Evolutionary conservation across 2,113 vertebrate genomes (phyloP), one percentile per base, ranked within the genome.

Genomic region (Guaruba guarouba): DNA sequence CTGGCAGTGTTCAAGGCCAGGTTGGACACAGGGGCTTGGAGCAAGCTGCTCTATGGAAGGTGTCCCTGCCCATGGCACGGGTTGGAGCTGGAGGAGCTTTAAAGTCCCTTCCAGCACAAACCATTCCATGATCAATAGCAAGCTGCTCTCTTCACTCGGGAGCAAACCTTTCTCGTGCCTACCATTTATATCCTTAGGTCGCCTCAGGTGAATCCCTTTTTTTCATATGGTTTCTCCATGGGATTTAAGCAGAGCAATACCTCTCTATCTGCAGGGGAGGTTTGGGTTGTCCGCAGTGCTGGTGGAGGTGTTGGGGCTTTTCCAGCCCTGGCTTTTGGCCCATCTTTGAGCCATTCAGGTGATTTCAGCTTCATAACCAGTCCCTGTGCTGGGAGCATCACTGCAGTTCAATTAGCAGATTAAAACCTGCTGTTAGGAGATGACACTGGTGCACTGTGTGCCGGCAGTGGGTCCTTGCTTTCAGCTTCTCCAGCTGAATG

Each of bases 391-490:
- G 77, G 81, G 35, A 75, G 71, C 49, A 3, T 31, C 28, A 33
- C 86, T 88, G 75, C 95, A 62, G 77, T 69, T 64, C 77, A 57
- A 66, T 92, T 71, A 83, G 76, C 80, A 88, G 63, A 91, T 96
- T 43, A 70, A 92, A 95, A 73, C 28, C 57, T 51, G 25, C 41
- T 46, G 23, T 87, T 74, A 87, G 91, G 68, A 63, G 67, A 92
- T 63, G 69, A 78, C 61, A 2, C 23, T n/a, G 79, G 17, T 10
- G 66, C 48, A 41, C 67, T 4, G 3, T 35, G 22, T 39, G 78
- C 43, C 33, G 25, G 74, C 51, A 24, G 39, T 9, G 17, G 33
- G 8, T 82, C 18, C 44, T 31, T 31, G 15, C 54, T 61, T 59
- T 62, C 18, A 11, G 57, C 35, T 73, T n/a, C 35, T 88, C 46